phyloP scores from a whole-genome alignment of 2,888 invertebrate genomes.

The Chrysomela aeneicollis region DNA sequence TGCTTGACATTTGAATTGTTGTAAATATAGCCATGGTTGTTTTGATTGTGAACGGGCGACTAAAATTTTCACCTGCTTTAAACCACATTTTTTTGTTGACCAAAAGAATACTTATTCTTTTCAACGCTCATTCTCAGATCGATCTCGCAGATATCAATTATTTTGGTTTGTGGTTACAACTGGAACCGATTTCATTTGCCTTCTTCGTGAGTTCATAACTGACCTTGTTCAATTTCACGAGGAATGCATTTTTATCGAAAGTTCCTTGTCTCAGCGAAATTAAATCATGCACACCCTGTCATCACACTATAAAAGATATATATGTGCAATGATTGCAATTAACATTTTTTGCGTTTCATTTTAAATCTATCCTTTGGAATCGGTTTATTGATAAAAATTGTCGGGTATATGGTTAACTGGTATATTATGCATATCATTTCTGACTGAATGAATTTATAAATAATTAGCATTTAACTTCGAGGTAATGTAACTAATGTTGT shows the following conservation, averaged over 20 bases:
- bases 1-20: conserved; percentile 16
- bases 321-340: not conserved
- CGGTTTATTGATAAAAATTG: not conserved
- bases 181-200: too few species aligned
- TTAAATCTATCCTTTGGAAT: not conserved
- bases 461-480: not conserved
- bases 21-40: conserved; percentile 17
- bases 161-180: too few species aligned
- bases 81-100: too few species aligned
- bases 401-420: not conserved
- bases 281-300: not conserved
- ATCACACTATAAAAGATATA: not conserved
- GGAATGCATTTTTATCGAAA: not conserved
- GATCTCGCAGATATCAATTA: too few species aligned
- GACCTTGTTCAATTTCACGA: not conserved
- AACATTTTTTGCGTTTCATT: not conserved
- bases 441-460: not conserved
- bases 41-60: conserved; percentile 17
- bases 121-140: too few species aligned
- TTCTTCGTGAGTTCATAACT: not conserved
- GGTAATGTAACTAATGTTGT: not conserved
- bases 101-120: too few species aligned
- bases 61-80: conserved; percentile 15
- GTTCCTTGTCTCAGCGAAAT: not conserved
- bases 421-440: not conserved